These are phyloP conservation scores for Gisinianus flammeolus DNA, from an alignment of 2,888 invertebrate species.

Conservation along the genomic window DNA sequence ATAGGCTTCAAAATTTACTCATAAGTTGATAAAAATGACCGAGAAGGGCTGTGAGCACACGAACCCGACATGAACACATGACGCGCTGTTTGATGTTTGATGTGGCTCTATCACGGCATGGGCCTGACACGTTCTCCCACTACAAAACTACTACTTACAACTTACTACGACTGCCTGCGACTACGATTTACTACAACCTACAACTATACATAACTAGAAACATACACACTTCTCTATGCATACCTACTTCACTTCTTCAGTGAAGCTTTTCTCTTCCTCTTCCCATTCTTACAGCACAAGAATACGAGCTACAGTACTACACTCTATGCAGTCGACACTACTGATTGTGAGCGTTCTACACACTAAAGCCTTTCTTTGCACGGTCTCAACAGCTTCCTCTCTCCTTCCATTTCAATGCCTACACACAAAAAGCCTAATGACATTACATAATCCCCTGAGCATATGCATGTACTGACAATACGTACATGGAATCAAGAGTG, in stretches of 20 bases:
- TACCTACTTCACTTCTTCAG: background rate
- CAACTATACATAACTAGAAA: background rate
- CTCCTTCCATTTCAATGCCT: too few relatives aligned
- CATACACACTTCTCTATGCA: background rate
- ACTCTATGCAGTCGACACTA: too few relatives aligned
- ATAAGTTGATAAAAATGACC: conserved; percentile 27
- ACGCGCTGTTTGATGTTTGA: conserved; percentile 35
- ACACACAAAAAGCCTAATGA: too few relatives aligned
- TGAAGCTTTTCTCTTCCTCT: background rate
- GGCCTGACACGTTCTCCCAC: conserved; percentile 31
- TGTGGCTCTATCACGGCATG: conserved; percentile 33
- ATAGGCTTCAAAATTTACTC: too few relatives aligned
- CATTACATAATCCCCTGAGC: too few relatives aligned
- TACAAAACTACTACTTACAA: background rate
- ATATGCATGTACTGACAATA: too few relatives aligned
- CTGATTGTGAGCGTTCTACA: too few relatives aligned
- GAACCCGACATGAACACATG: conserved; percentile 40
- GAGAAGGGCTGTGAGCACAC: conserved; percentile 28
- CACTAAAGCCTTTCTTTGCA: too few relatives aligned
- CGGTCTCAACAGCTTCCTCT: too few relatives aligned
- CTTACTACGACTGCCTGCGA: background rate
- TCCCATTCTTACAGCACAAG: background rate
- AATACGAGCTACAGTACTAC: background rate
- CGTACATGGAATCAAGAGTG: too few relatives aligned
- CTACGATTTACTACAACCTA: background rate